These are phyloP conservation scores for Brienomyrus brachyistius DNA, from an alignment of 2,113 vertebrate species.

Conservation along the genomic window DNA sequence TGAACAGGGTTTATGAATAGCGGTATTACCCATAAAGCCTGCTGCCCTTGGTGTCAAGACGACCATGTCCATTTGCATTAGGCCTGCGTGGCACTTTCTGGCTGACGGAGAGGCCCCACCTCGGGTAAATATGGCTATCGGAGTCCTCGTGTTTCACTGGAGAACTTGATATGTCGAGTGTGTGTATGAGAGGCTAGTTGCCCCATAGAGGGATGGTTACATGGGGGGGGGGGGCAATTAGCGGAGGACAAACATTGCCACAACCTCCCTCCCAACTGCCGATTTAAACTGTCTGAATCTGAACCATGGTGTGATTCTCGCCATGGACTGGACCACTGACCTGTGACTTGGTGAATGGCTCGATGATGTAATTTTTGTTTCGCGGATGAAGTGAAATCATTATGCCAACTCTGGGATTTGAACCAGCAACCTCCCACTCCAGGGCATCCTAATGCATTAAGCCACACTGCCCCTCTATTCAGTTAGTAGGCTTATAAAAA, in stretches of 20 bases:
- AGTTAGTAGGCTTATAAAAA: neutral
- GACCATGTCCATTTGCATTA: constrained; percentile 34
- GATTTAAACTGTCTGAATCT: neutral
- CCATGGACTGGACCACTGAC: neutral
- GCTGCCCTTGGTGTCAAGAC: constrained; percentile 32
- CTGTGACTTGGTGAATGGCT: neutral
- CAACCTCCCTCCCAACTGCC: neutral
- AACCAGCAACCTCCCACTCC: neutral
- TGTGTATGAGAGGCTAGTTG: neutral
- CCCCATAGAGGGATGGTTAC: neutral
- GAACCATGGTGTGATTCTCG: neutral
- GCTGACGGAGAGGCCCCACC: constrained; percentile 15
- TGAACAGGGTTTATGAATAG: constrained; percentile 33
- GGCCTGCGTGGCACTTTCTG: constrained; percentile 24
- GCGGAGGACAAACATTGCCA: neutral
- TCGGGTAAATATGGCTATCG: neutral
- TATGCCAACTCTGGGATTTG: neutral
- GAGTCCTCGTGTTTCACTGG: neutral
- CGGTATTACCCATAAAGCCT: constrained; percentile 18
- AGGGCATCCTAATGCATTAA: neutral
- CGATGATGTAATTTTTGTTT: neutral
- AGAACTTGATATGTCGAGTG: neutral
- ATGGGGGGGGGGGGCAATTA: neutral
- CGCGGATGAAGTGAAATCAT: neutral
- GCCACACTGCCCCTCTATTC: neutral